Percentiles rank a stretch among this genome's conserved stretches.
Evolutionary conservation across 2,888 invertebrate species (phyloP).

Genomic region (Acronicta aceris): DNA sequence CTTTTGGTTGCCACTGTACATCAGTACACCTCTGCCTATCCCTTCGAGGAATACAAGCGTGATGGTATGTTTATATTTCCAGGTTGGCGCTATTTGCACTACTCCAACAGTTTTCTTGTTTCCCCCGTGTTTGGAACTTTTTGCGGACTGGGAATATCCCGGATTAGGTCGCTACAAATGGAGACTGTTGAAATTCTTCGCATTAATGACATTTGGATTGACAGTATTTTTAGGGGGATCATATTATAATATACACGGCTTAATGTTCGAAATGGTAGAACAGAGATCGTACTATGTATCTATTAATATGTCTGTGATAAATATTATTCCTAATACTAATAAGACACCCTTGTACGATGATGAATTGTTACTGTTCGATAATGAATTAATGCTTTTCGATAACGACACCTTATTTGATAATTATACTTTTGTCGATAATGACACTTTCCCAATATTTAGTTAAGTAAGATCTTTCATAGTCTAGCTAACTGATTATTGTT

Average conservation of each 20-base stretch:
- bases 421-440: not conserved
- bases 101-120: slow-evolving; percentile 69
- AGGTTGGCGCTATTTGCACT: slow-evolving; percentile 69
- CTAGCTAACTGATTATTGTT: too few relatives aligned
- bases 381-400: not conserved
- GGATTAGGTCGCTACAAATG: slow-evolving; percentile 66
- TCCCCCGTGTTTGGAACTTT: slow-evolving; percentile 69
- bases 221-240: slow-evolving; percentile 62
- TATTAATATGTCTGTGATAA: not conserved
- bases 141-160: slow-evolving; percentile 67
- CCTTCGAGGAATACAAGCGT: too few relatives aligned
- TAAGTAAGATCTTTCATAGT: too few relatives aligned
- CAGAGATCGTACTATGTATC: not conserved
- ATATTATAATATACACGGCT: slow-evolving; percentile 47
- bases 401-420: not conserved
- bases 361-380: not conserved
- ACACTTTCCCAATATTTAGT: not conserved
- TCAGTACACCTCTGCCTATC: too few relatives aligned
- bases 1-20: too few relatives aligned
- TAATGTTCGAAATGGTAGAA: not conserved
- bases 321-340: not conserved
- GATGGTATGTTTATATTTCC: slow-evolving; percentile 37
- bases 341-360: not conserved
- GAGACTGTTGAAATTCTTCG: slow-evolving; percentile 60
- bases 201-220: slow-evolving; percentile 55